phyloP scores from a whole-genome alignment of 2,888 invertebrate species.

The Amblyteles armatorius region DNA sequence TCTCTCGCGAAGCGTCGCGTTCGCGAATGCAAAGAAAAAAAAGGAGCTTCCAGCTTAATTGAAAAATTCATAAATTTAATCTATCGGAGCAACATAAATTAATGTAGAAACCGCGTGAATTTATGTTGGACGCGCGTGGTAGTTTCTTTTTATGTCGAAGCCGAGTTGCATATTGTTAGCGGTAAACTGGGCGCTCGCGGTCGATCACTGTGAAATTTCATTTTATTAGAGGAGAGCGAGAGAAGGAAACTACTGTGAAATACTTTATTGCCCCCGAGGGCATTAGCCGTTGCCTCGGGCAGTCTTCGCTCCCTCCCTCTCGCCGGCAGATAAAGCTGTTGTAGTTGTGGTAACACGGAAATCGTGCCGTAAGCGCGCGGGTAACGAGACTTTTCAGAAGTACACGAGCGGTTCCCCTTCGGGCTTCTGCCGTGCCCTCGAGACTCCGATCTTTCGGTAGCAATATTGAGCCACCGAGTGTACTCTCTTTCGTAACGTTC shows the following conservation, averaged over 20 bases:
- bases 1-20: conserved; percentile 49
- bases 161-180: conserved; percentile 25
- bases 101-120: not conserved
- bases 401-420: not conserved
- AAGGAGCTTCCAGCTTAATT: conserved; percentile 6
- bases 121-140: not conserved
- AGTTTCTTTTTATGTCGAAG: conserved; percentile 14
- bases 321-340: conserved; percentile 1
- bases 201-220: conserved; percentile 40
- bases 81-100: not conserved
- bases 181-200: conserved; percentile 1
- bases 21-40: conserved; percentile 38
- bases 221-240: conserved; percentile 32
- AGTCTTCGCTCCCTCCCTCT: conserved; percentile 31
- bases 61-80: conserved; percentile 17
- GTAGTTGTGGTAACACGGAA: conserved; percentile 52
- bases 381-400: conserved; percentile 23
- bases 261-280: conserved; percentile 54
- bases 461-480: not conserved
- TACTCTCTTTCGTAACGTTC: not conserved
- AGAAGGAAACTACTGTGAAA: conserved; percentile 43
- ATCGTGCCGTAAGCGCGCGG: conserved; percentile 36
- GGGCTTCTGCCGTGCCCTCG: not conserved
- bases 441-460: conserved; percentile 1
- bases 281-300: conserved; percentile 30